These are phyloP conservation scores for Sphenodon punctatus DNA, from an alignment of 2,797 vertebrate species.

Conservation along the genomic window DNA sequence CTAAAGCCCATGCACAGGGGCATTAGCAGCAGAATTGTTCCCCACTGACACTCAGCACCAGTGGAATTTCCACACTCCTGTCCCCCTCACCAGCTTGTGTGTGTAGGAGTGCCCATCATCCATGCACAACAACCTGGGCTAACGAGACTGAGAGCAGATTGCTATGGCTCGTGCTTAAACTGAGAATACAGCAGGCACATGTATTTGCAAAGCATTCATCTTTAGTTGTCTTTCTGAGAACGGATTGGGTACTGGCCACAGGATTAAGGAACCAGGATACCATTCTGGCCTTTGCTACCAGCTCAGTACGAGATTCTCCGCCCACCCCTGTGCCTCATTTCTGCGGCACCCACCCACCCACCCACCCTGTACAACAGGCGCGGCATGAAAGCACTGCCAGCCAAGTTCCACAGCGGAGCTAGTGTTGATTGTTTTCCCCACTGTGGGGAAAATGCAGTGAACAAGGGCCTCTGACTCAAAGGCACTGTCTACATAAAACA, in stretches of 20 bases:
- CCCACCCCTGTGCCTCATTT: neutral
- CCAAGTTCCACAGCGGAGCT: neutral
- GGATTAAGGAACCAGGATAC: neutral
- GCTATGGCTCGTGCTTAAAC: no score
- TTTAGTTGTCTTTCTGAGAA: neutral
- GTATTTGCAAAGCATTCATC: no score
- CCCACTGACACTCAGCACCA: neutral
- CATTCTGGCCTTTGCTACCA: neutral
- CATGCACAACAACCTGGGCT: no score
- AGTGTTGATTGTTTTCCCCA: no score
- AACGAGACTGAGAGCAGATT: no score
- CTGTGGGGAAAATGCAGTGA: neutral
- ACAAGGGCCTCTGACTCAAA: neutral
- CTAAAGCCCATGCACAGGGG: neutral
- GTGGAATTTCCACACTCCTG: neutral
- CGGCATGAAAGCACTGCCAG: neutral
- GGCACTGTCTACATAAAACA: no score
- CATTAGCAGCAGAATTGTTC: neutral
- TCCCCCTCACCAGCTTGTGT: no score
- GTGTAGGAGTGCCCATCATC: no score
- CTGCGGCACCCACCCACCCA: neutral
- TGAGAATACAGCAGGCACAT: no score
- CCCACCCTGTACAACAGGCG: no score
- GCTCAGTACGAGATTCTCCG: accelerated
- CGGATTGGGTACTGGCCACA: neutral